Evolutionary conservation across 2,888 invertebrate species (phyloP), one percentile per base, ranked within the genome.

Genomic region (Erebia palarica): DNA sequence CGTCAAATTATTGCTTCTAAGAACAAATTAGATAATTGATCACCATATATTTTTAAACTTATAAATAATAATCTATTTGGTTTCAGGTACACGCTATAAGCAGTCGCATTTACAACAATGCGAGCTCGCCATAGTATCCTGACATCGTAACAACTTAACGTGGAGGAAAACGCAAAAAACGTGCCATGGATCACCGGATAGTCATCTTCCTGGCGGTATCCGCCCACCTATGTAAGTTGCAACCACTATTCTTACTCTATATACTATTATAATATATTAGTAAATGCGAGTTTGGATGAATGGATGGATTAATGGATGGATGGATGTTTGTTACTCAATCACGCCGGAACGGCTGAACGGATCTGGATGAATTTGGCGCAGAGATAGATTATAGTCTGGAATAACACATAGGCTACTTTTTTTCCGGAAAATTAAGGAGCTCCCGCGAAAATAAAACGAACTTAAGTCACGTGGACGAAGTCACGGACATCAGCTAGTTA

Each of bases 211-310:
- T 90, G 81, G 89, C 87, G 80, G 77, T 87, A 67, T 79, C 84
- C 83, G 86, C 86, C 80, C 82, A 85, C 73, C 80, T 90, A 72
- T 87, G 92, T 92, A 81, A 90, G 91, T 88, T 53, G 11, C 3
- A 47, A 49, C 49, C 27, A 57, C 11, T 3, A 1, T 21, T 21
- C 9, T 18, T 53, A 5, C 1, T 21, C 21, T 21, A 21, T 21
- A 21, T 21, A 2, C 21, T 21, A 21, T 21, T 21, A 21, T 21
- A 21, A 2, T 2, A 21, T 21, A 21, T 21, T 21, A 21, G n/a
- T 21, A 21, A 21, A 21, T 21, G 21, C 42, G 42, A 42, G 42
- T 42, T 9, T 42, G 42, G 21, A 21, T 21, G 21, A 3, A 21
- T 21, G 21, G 21, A 21, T 21, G 21, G 21, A 3, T 21, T 21